Base-by-base conservation (phyloP, 2,888 invertebrate species). In the Eupithecia subumbrata region DNA sequence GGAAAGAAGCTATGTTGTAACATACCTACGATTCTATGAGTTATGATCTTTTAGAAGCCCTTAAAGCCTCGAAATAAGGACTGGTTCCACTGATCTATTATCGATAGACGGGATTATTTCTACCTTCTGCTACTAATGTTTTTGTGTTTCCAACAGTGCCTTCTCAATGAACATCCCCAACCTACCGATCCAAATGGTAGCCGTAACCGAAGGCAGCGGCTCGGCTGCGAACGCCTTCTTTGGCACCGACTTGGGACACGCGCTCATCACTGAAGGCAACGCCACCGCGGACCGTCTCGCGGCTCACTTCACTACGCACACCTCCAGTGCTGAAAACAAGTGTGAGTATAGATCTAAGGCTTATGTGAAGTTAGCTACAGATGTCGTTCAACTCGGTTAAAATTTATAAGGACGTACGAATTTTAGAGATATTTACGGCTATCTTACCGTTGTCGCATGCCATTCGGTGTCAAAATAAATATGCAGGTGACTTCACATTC, bases 161-260 rank as follows among this genome's bases (percentile, higher is more conserved):
- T 98, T 98, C 93, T 98, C 98, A 25, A 97, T 97, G 96, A 98
- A 98, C 95, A 98, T 98, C 91, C 97, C 98, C 81, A 98, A 98
- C 92, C 95, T 98, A 86, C 98, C 98, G 16, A 97, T 98, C 83
- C 99, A 99, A 96, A 98, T 98, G 92, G 97, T 99, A 91, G 98
- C 99, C 48, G 97, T 99, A 81, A 98, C 98, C 9, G 98, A 99
- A 86, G 97, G 97, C 70, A 97, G 98, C 56, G 98, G 98, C 3
- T 92, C 92, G 0, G 92, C 94, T 0, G 98, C 98, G 0, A 97
- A 96, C 87, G 97, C 98, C 14, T 98, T 98, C 95, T 98, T 98
- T 92, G 97, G 97, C 83, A 98, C 97, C 77, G 98, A 98, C 88
- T 93, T 98, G 71, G 97, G 98, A 75, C 98, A 98, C 94, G 96